These are phyloP conservation scores for Strigamia transsilvanica DNA, from an alignment of 2,888 invertebrate species.

Conservation along the genomic window DNA sequence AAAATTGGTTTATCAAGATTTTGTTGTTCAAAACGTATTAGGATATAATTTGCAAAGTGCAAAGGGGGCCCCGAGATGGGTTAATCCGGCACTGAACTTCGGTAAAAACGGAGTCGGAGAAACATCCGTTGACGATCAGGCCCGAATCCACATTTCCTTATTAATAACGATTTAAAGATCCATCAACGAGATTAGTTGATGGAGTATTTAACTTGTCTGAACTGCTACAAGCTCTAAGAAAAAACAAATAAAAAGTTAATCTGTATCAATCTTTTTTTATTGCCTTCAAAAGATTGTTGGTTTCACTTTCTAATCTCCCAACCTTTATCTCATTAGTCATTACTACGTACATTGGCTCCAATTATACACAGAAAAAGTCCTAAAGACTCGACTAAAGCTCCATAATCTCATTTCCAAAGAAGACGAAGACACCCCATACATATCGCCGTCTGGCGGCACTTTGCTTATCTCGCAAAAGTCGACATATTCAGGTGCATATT, in stretches of 20 bases:
- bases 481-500: conserved; percentile 35
- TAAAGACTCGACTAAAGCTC: conserved; percentile 18
- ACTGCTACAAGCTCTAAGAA: no score
- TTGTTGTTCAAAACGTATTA: no score
- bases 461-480: conserved; percentile 17
- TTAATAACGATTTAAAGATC: no score
- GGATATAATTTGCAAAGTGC: no score
- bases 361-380: conserved; percentile 10
- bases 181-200: no score
- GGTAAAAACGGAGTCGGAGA: no score
- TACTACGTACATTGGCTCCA: conserved; percentile 5
- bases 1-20: no score
- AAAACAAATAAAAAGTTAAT: neutral
- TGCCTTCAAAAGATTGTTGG: neutral
- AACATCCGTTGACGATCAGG: no score
- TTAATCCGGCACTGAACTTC: no score
- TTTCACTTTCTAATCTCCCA: neutral
- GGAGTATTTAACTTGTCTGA: no score
- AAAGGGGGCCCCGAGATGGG: no score
- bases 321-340: neutral
- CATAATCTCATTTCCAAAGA: conserved; percentile 31
- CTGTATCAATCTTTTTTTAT: neutral
- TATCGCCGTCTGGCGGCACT: conserved; percentile 1
- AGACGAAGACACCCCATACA: neutral
- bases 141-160: no score